Conservation (phyloP, 1,140 invertebrate genomes). For the Laodelphax striatellus region DNA sequence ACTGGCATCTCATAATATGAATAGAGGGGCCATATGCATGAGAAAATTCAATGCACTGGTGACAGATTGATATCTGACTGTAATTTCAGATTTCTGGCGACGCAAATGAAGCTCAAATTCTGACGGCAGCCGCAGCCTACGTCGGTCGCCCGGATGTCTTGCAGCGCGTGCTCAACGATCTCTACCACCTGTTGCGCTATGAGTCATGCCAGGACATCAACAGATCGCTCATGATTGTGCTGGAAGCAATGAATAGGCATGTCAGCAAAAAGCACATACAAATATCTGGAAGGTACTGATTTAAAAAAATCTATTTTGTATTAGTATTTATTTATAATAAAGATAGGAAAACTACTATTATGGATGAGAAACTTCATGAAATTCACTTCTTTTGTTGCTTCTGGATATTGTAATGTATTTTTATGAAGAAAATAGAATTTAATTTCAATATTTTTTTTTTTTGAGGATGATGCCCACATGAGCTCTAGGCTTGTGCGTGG, state of each 20-base stretch:
- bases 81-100: constrained; percentile 69
- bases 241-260: constrained; percentile 78
- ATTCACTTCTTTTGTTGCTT: too few relatives aligned
- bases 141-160: constrained; percentile 69
- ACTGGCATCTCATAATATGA: too few relatives aligned
- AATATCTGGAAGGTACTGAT: constrained; percentile 63
- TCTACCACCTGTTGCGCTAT: constrained; percentile 82
- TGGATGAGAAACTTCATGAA: too few relatives aligned
- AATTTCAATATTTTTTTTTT: too few relatives aligned
- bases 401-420: too few relatives aligned
- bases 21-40: too few relatives aligned
- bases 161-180: constrained; percentile 75
- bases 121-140: constrained; percentile 67
- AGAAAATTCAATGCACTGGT: constrained; percentile 18
- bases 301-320: not conserved
- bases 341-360: too few relatives aligned
- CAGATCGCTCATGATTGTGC: constrained; percentile 60
- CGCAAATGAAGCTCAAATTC: constrained; percentile 79
- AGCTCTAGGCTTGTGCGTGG: too few relatives aligned
- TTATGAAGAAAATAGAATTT: too few relatives aligned
- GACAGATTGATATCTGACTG: not conserved
- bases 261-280: constrained; percentile 75
- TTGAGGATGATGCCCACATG: too few relatives aligned
- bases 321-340: not conserved
- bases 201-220: constrained; percentile 59